A percentile compares a stretch with the other conserved stretches of the same genome.
Evolutionary conservation across 1,140 invertebrate genomes (phyloP).

Genomic region (Platorchestia sp.): DNA sequence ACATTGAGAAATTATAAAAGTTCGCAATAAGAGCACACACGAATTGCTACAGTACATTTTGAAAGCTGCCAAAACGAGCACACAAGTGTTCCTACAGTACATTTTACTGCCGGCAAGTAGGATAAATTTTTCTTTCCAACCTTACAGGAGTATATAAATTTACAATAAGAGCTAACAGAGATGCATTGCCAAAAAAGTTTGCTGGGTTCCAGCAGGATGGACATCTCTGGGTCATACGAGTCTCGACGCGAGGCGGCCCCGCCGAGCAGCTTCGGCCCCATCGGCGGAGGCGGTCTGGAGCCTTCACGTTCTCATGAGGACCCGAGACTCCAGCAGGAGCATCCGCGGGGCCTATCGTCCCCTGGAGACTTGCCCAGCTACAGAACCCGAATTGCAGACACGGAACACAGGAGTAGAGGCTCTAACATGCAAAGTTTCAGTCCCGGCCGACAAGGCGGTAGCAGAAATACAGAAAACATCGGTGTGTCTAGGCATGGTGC

Average conservation of each 20-base stretch:
- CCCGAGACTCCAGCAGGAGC: background rate
- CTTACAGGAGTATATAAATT: too few species aligned
- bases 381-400: background rate
- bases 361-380: background rate
- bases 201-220: conserved; percentile 17
- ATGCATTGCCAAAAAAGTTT: background rate
- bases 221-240: conserved; percentile 17
- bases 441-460: background rate
- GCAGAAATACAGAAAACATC: background rate
- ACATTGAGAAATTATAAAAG: background rate
- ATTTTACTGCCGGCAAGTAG: too few species aligned
- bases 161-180: too few species aligned
- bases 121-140: too few species aligned
- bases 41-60: background rate
- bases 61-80: background rate
- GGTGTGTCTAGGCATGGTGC: background rate
- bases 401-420: conserved; percentile 11
- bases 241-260: background rate
- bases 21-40: background rate
- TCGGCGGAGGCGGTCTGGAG: background rate
- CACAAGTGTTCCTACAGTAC: background rate
- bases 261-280: background rate
- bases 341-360: background rate
- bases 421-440: conserved; percentile 21
- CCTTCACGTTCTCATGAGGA: background rate